Evolutionary conservation across 2,797 vertebrate genomes (phyloP).

Genomic region (Iguana delicatissima): DNA sequence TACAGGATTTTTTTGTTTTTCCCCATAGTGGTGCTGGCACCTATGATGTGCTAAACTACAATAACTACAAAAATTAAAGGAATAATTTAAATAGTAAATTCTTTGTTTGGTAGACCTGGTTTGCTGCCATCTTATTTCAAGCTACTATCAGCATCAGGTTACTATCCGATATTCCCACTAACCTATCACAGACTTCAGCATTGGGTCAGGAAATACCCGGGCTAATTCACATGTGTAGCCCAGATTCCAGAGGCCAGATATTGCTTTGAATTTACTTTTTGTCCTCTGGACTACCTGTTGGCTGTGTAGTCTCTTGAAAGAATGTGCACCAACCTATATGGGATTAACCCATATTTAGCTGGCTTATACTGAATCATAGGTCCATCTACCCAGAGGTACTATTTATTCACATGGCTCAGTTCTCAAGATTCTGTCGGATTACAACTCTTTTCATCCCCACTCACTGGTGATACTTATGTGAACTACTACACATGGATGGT

Average conservation of each 20-base stretch:
- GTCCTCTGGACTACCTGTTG: background rate
- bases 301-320: background rate
- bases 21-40: background rate
- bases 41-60: background rate
- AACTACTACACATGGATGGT: too few species aligned
- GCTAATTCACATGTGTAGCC: background rate
- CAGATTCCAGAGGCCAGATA: background rate
- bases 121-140: too few species aligned
- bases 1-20: background rate
- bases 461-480: too few species aligned
- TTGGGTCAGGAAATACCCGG: background rate
- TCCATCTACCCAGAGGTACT: background rate
- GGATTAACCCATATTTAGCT: background rate
- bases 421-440: background rate
- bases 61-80: too few species aligned
- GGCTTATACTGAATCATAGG: background rate
- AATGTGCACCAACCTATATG: background rate
- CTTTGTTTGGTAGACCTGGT: background rate
- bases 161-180: background rate
- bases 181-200: background rate
- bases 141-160: background rate
- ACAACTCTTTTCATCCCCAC: too few species aligned
- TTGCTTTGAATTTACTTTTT: background rate
- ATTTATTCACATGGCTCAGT: background rate
- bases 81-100: background rate